Percentiles rank a stretch among this genome's conserved stretches.
Conservation (phyloP, 1,140 invertebrate species). For the Drosophila nigromelanica region DNA sequence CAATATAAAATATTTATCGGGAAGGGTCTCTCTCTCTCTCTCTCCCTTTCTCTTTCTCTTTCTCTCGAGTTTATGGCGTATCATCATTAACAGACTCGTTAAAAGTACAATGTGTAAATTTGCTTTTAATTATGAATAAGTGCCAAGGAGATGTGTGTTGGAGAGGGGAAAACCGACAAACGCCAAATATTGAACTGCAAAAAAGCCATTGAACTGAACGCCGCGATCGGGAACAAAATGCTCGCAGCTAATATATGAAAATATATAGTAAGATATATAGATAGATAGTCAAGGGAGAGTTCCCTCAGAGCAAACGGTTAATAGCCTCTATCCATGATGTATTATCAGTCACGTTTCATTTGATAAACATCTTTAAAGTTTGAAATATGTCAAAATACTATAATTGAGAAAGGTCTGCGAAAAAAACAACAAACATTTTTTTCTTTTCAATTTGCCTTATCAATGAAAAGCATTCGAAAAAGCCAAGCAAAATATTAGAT, state of each 20-base stretch:
- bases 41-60: too few relatives aligned
- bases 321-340: background rate
- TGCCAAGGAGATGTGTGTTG: background rate
- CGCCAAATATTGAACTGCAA: conserved; percentile 16
- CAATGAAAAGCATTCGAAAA: too few relatives aligned
- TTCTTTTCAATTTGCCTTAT: too few relatives aligned
- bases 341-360: too few relatives aligned
- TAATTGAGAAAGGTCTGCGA: too few relatives aligned
- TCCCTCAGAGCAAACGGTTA: background rate
- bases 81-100: conserved; percentile 31
- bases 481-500: too few relatives aligned
- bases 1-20: conserved; percentile 2
- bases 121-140: conserved; percentile 38
- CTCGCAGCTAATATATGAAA: background rate
- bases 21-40: too few relatives aligned
- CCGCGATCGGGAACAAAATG: too few relatives aligned
- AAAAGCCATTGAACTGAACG: conserved; percentile 27
- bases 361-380: too few relatives aligned
- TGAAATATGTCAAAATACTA: too few relatives aligned
- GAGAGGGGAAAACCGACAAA: too few relatives aligned
- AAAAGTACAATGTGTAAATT: conserved; percentile 50
- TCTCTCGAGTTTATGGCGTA: conserved; percentile 44
- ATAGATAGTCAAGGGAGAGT: background rate
- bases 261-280: background rate
- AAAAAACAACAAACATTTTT: too few relatives aligned